These are phyloP conservation scores for Microctenopoma stevenorrisi DNA, from an alignment of 2,797 vertebrate genomes.

Conservation along the genomic window DNA sequence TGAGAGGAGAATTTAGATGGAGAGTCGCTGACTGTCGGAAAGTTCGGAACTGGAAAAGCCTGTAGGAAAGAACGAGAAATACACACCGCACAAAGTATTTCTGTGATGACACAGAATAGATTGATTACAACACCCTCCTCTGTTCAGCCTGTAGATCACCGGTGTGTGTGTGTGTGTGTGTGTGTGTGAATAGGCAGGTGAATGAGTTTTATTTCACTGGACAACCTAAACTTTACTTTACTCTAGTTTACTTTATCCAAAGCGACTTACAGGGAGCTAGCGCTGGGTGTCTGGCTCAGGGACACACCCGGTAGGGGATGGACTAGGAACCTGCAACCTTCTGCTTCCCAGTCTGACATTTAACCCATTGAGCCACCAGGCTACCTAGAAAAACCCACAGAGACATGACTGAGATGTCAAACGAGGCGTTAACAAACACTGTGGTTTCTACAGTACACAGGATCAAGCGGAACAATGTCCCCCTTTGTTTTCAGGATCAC, in stretches of 20 bases:
- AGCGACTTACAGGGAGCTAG: no score
- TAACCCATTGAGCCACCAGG: no score
- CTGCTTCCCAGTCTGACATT: no score
- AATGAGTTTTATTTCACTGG: slow-evolving; percentile 5
- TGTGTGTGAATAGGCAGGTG: neutral
- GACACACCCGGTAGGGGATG: no score
- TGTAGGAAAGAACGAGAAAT: neutral
- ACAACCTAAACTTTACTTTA: neutral
- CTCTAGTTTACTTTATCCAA: no score
- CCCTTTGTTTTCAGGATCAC: slow-evolving; percentile 30
- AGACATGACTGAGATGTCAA: neutral
- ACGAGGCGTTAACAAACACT: slow-evolving; percentile 5
- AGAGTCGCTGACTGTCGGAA: neutral
- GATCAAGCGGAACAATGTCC: slow-evolving; percentile 15
- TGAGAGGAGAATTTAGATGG: slow-evolving; percentile 13
- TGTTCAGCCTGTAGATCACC: neutral
- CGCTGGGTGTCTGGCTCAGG: no score
- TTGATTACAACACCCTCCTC: neutral
- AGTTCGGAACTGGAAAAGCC: neutral
- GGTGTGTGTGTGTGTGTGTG: neutral
- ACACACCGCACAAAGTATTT: neutral
- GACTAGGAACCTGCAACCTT: no score
- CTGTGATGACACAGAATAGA: neutral
- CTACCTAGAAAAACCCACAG: neutral
- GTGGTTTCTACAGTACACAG: slow-evolving; percentile 11